These are phyloP conservation scores for Brachionus angularis DNA, from an alignment of 1,140 invertebrate species.

Conservation along the genomic window DNA sequence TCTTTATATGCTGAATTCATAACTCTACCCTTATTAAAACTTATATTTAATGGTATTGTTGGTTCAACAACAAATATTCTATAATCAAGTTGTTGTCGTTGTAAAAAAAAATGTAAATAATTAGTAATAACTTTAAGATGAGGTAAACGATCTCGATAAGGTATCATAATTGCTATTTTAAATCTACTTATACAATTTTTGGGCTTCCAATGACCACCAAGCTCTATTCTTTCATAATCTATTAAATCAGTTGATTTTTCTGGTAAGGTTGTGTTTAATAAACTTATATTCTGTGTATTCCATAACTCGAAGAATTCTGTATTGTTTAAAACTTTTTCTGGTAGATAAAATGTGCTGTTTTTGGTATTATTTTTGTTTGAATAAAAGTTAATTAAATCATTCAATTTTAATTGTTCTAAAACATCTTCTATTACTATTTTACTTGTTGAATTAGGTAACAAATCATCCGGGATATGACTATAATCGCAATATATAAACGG, in stretches of 20 bases:
- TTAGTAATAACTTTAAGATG: slow-evolving; percentile 52
- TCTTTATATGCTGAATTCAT: slow-evolving; percentile 40
- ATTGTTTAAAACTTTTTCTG: background rate
- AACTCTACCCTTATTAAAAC: slow-evolving; percentile 32
- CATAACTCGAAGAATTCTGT: background rate
- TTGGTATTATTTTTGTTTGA: background rate
- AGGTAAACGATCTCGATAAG: slow-evolving; percentile 56
- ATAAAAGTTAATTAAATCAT: too few species aligned
- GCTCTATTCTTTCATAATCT: slow-evolving; percentile 4
- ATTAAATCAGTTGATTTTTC: background rate
- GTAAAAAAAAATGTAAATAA: slow-evolving; percentile 52
- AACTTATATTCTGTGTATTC: background rate
- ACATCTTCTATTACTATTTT: too few species aligned
- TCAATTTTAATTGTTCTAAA: too few species aligned
- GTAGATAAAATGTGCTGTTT: background rate
- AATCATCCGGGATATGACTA: too few species aligned
- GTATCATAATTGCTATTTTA: slow-evolving; percentile 52
- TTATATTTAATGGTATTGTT: background rate
- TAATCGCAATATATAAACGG: too few species aligned
- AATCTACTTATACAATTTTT: slow-evolving; percentile 48
- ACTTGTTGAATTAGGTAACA: too few species aligned
- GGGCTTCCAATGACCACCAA: slow-evolving; percentile 48
- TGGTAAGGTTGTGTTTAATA: background rate
- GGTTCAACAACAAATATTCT: slow-evolving; percentile 54
- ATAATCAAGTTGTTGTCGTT: slow-evolving; percentile 52